Conservation (phyloP, 2,797 vertebrate species). For the Onychomys torridus region DNA sequence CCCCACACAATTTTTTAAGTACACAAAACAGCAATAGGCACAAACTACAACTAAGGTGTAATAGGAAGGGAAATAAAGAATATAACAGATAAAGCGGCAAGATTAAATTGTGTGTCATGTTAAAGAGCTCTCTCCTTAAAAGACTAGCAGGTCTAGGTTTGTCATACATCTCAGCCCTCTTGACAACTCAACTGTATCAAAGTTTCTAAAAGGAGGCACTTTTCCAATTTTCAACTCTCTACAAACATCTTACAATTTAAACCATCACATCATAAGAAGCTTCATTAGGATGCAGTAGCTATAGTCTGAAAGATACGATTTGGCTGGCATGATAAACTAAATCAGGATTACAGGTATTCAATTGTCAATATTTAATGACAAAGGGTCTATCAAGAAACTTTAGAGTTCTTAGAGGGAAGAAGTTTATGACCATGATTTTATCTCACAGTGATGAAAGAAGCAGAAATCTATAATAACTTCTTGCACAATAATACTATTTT, state of each 20-base stretch:
- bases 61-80: not conserved
- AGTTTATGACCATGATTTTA: not conserved
- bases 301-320: not conserved
- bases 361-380: not conserved
- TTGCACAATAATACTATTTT: not conserved
- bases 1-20: not conserved
- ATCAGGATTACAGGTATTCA: not conserved
- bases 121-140: not conserved
- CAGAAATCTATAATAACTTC: not conserved
- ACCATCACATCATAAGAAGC: not conserved
- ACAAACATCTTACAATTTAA: not conserved
- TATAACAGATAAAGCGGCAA: not conserved
- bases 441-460: not conserved
- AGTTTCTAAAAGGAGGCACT: not conserved
- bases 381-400: not conserved
- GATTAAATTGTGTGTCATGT: not conserved
- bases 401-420: not conserved
- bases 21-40: not conserved
- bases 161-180: not conserved
- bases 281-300: not conserved
- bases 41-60: not conserved
- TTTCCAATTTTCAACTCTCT: not conserved
- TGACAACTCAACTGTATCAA: not conserved
- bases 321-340: not conserved
- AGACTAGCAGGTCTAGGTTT: not conserved